A percentile compares a stretch with the other conserved stretches of the same genome.
phyloP scores from a whole-genome alignment of 2,797 vertebrate genomes.

The Phataginus tetradactyla region DNA sequence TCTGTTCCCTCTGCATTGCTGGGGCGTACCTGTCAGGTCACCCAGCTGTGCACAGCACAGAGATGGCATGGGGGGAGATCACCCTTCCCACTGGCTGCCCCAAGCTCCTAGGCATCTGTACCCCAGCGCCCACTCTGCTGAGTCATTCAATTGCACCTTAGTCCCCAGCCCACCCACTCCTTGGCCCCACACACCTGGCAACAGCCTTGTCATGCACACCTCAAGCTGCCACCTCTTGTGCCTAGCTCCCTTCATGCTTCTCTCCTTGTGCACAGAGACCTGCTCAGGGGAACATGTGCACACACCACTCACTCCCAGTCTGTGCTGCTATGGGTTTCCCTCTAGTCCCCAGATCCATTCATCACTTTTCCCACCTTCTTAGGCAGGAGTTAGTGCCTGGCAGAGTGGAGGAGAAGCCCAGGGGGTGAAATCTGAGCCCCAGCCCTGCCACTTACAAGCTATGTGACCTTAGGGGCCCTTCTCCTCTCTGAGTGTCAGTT shows the following conservation, averaged over 20 bases:
- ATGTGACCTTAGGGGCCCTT: background rate
- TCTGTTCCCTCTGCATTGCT: constrained; percentile 37
- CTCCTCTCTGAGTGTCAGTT: background rate
- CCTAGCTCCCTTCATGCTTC: background rate
- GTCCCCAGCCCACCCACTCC: background rate
- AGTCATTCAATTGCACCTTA: background rate
- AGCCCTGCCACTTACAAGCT: background rate
- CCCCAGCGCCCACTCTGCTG: background rate
- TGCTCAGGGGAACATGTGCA: background rate
- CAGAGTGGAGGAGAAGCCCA: background rate
- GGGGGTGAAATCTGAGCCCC: background rate
- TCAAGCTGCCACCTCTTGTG: background rate
- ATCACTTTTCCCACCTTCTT: background rate
- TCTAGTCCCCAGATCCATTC: background rate
- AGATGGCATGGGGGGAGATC: background rate
- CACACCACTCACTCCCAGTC: background rate
- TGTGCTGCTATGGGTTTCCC: background rate
- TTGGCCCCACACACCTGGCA: background rate
- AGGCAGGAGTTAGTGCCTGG: background rate
- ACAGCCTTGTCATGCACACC: background rate
- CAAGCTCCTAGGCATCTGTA: background rate
- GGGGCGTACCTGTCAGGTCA: background rate
- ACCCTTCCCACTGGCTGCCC: background rate
- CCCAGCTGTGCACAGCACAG: background rate
- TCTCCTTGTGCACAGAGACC: background rate